Evolutionary conservation across 2,888 invertebrate genomes (phyloP).

Genomic region (Quadroppia sp.): DNA sequence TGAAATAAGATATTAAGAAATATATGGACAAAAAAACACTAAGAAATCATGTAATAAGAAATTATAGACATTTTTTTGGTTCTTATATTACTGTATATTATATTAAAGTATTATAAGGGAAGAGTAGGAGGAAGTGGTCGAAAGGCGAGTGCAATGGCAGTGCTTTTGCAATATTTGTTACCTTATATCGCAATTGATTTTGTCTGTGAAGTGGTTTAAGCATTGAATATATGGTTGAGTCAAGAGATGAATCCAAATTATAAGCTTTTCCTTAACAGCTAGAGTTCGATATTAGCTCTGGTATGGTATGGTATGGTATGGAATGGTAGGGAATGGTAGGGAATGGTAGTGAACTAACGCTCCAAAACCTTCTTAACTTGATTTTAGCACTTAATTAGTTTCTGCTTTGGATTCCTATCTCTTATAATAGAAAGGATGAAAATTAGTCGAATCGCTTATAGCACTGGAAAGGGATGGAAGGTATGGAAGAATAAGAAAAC

Average conservation of each 20-base stretch:
- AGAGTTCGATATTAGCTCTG: too few species aligned
- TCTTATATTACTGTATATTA: background rate
- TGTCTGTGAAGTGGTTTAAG: background rate
- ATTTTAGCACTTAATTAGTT: conserved; percentile 32
- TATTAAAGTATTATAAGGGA: background rate
- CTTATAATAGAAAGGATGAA: background rate
- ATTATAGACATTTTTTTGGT: conserved; percentile 11
- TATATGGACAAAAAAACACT: background rate
- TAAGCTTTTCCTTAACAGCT: background rate
- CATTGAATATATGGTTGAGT: conserved; percentile 6
- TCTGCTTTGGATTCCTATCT: conserved; percentile 10
- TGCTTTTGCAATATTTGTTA: conserved; percentile 5
- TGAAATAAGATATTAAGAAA: background rate
- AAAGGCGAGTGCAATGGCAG: too few species aligned
- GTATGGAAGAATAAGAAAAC: background rate
- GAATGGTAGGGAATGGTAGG: background rate
- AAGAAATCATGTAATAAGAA: background rate
- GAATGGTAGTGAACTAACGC: background rate
- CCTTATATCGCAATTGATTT: conserved; percentile 13
- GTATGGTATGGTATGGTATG: too few species aligned
- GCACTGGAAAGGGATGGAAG: conserved; percentile 5
- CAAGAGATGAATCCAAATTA: conserved; percentile 1
- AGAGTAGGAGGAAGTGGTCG: background rate
- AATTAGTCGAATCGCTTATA: conserved; percentile 17
- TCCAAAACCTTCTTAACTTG: conserved; percentile 8